Base-by-base conservation (phyloP, 92 coral and sea anemone genomes). In the Diadumene lineata region DNA sequence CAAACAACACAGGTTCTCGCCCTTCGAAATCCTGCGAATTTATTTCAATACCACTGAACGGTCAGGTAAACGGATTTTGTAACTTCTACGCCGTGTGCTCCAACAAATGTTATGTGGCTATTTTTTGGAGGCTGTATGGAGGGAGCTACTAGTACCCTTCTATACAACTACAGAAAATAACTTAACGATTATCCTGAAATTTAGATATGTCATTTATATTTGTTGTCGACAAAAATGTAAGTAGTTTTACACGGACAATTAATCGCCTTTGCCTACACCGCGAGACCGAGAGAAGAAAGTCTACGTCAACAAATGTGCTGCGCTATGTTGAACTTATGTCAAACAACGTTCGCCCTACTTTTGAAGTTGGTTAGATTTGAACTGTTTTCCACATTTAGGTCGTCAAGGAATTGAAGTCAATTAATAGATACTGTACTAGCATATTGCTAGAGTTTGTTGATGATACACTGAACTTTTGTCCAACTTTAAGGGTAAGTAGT, bases 351-450 rank as follows among this genome's bases (percentile, higher is more conserved):
- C n/a, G n/a, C n/a, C n/a, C n/a, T n/a, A n/a, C n/a, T n/a, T n/a
- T n/a, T n/a, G n/a, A n/a, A n/a, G n/a, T n/a, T n/a, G n/a, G 26
- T 11, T 31, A 6, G 32, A 29, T 2, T 2, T 70, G 2, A 18
- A 0, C 69, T 17, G 29, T 58, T 53, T 53, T 15, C 2, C 18
- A 53, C 24, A 21, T 82, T 8, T 73, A 90, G 96, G 96, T 84
- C 11, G 31, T 56, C 34, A 73, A 68, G 1, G 86, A 85, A 56
- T 68, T 90, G 33, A 78, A 77, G 28, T 82, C 67, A 32, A 88
- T 90, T 30, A 90, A 90, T 72, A 83, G 85, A 81, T 87, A 87
- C 69, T 90, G 96, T 78, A 57, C 76, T 7, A 85, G 92, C 38
- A 43, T 83, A n/a, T 70, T 87, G 66, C 66, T 87, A 61, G 89